phyloP scores from a whole-genome alignment of 2,888 invertebrate genomes.

The Diaperis boleti region DNA sequence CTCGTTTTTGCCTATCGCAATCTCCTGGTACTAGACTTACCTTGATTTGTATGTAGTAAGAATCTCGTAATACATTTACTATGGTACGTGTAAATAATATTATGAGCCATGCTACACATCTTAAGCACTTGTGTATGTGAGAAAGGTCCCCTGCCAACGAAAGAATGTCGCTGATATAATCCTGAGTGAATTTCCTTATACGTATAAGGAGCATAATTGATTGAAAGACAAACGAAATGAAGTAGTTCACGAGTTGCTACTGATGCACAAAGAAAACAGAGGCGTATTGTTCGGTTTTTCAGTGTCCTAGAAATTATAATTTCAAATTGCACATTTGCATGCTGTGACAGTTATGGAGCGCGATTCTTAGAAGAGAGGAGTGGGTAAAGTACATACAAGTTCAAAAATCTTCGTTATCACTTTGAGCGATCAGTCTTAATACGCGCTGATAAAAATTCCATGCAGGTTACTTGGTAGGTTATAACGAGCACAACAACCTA shows the following conservation, averaged over 20 bases:
- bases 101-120: constrained; percentile 24
- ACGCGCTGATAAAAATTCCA: constrained; percentile 9
- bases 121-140: constrained; percentile 50
- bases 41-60: constrained; percentile 33
- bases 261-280: not conserved
- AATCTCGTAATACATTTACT: constrained; percentile 30
- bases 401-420: constrained; percentile 18
- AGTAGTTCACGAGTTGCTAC: constrained; percentile 16
- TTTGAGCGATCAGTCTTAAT: constrained; percentile 2
- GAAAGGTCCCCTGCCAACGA: constrained; percentile 41
- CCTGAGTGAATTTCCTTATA: constrained; percentile 15
- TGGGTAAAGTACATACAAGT: not conserved
- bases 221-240: constrained; percentile 1
- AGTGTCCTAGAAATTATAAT: constrained; percentile 33
- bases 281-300: constrained; percentile 20
- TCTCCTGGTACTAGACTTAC: constrained; percentile 18
- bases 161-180: constrained; percentile 44
- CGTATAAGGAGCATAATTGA: constrained; percentile 7
- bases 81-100: constrained; percentile 42
- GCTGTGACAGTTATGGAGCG: constrained; percentile 33
- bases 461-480: not conserved
- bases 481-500: not conserved
- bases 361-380: constrained; percentile 23
- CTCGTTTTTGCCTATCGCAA: constrained; percentile 31
- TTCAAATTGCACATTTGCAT: constrained; percentile 39